Conservation (phyloP, 2,888 invertebrate species). For the Melieria crassipennis region DNA sequence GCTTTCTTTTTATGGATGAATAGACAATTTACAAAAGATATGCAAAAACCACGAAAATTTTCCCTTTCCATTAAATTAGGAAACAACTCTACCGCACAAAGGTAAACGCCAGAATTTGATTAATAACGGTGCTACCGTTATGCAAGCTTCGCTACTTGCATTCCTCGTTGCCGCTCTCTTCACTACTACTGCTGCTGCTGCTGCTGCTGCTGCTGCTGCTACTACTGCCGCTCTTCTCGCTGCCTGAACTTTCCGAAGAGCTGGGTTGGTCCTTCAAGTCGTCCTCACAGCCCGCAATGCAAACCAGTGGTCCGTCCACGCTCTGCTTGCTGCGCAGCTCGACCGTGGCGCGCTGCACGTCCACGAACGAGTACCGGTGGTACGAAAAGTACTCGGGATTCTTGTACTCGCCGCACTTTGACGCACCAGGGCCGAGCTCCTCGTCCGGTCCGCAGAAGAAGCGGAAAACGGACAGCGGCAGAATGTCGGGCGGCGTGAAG, state of each 20-base stretch:
- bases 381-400: constrained; percentile 58
- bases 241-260: neutral
- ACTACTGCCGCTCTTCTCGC: neutral
- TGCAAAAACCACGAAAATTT: no score
- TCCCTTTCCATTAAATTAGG: no score
- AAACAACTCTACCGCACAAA: no score
- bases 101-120: no score
- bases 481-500: constrained; percentile 45
- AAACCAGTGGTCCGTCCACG: no score
- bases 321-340: constrained; percentile 18
- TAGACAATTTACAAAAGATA: no score
- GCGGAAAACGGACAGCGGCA: constrained; percentile 52
- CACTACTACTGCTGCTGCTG: neutral
- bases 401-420: constrained; percentile 50
- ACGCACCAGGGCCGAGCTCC: constrained; percentile 55
- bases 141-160: neutral
- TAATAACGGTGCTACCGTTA: no score
- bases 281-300: no score
- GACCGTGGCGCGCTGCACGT: constrained; percentile 47
- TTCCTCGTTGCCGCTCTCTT: neutral
- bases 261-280: no score
- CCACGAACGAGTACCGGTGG: constrained; percentile 56
- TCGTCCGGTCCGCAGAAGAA: constrained; percentile 47
- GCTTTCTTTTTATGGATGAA: no score
- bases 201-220: neutral